A percentile compares a stretch with the other conserved stretches of the same genome.
Evolutionary conservation across 2,797 vertebrate genomes (phyloP).

Genomic region (Peromyscus attwateri): DNA sequence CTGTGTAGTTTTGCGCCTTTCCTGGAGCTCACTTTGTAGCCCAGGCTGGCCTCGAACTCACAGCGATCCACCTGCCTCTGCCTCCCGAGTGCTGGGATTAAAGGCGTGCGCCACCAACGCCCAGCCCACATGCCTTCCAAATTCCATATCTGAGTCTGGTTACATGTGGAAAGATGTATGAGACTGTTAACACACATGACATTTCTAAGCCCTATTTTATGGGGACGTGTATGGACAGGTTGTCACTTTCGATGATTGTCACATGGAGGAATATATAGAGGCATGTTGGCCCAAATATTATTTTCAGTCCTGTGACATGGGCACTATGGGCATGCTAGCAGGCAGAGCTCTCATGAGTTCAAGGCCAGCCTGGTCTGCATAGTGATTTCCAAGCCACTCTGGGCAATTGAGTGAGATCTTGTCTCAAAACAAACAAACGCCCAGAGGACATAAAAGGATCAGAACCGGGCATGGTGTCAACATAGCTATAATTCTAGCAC

Average conservation of each 20-base stretch:
- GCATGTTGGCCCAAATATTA: not conserved
- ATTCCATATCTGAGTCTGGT: not conserved
- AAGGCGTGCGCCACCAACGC: no score
- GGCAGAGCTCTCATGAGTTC: not conserved
- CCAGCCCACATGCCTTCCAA: no score
- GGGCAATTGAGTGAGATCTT: not conserved
- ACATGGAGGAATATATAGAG: not conserved
- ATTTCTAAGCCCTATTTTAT: not conserved
- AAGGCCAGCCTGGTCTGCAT: not conserved
- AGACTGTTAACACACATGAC: not conserved
- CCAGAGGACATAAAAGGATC: not conserved
- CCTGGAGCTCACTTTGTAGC: no score
- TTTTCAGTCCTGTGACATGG: not conserved
- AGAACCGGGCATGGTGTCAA: not conserved
- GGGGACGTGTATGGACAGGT: not conserved
- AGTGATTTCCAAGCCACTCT: not conserved
- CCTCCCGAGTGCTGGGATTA: no score
- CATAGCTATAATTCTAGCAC: not conserved
- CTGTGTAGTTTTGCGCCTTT: no score
- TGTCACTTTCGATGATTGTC: not conserved
- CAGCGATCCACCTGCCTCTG: no score
- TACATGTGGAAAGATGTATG: not conserved
- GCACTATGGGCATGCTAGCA: not conserved
- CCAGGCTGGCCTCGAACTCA: no score
- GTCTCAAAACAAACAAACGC: conserved; percentile 28